phyloP scores from a whole-genome alignment of 2,797 vertebrate species.

The Pseudocheirus occidentalis region DNA sequence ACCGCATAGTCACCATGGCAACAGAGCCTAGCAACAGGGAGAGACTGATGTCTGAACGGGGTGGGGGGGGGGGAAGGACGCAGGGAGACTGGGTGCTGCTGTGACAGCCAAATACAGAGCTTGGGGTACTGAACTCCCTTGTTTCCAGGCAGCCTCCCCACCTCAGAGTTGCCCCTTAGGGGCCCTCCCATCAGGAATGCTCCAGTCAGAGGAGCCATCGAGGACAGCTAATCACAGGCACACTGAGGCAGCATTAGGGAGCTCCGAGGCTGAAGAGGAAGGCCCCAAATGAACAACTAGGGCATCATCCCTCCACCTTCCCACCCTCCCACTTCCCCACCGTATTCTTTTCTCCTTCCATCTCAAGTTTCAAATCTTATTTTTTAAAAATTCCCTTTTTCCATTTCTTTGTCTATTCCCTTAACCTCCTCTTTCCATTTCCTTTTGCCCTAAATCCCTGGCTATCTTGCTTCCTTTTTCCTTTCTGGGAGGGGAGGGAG shows the following conservation, averaged over 20 bases:
- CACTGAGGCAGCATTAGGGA: slow-evolving; percentile 41
- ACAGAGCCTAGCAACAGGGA: slow-evolving; percentile 69
- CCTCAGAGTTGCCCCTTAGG: background rate
- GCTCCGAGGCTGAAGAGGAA: slow-evolving; percentile 76
- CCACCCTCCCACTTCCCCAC: slow-evolving; percentile 44
- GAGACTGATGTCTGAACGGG: slow-evolving; percentile 61
- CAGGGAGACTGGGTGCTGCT: slow-evolving; percentile 6
- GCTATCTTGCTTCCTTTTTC: background rate
- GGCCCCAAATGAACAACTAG: slow-evolving; percentile 82
- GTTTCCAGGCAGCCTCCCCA: slow-evolving; percentile 54
- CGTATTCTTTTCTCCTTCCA: slow-evolving; percentile 45
- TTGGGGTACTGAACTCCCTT: slow-evolving; percentile 61
- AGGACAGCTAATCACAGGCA: slow-evolving; percentile 29
- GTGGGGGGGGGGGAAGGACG: background rate
- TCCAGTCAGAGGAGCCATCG: slow-evolving; percentile 3
- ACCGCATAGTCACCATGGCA: slow-evolving; percentile 64
- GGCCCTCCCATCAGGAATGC: slow-evolving; percentile 5
- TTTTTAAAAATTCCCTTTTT: background rate
- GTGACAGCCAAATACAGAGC: slow-evolving; percentile 55
- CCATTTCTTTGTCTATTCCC: slow-evolving; percentile 5
- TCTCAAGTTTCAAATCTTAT: background rate
- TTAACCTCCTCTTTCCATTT: slow-evolving; percentile 13
- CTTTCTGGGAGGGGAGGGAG: background rate
- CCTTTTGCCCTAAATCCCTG: background rate
- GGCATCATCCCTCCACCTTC: slow-evolving; percentile 56